A percentile compares a stretch with the other conserved stretches of the same genome.
Conservation (phyloP, 1,140 invertebrate species). For the Periplaneta americana region DNA sequence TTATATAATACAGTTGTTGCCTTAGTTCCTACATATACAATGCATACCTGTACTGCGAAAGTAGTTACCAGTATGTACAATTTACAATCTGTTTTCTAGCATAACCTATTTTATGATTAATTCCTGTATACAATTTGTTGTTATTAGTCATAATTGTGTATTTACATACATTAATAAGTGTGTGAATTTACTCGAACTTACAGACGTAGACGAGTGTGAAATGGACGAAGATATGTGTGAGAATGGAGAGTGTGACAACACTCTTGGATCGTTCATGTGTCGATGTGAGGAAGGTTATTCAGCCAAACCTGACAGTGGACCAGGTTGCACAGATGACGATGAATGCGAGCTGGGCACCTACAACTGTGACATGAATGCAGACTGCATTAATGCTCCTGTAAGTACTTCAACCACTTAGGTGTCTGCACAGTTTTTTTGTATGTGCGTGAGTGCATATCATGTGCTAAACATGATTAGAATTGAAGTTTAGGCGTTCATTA, state of each 20-base stretch:
- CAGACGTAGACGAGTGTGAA: slow-evolving; percentile 68
- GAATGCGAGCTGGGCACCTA: slow-evolving; percentile 73
- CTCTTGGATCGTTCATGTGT: slow-evolving; percentile 78
- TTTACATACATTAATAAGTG: no score
- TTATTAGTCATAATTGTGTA: neutral
- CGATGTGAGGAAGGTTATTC: slow-evolving; percentile 73
- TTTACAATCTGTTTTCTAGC: no score
- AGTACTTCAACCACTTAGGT: slow-evolving; percentile 24
- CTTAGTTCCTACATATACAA: no score
- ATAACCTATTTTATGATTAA: neutral
- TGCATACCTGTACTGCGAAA: no score
- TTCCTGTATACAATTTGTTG: neutral
- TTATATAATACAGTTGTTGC: no score
- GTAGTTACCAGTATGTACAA: no score
- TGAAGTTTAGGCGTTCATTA: no score
- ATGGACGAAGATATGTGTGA: slow-evolving; percentile 61
- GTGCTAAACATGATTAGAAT: no score
- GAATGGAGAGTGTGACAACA: slow-evolving; percentile 71
- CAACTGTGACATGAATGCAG: slow-evolving; percentile 72
- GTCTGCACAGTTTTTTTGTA: neutral
- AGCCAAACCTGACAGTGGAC: slow-evolving; percentile 65
- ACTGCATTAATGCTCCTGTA: slow-evolving; percentile 73
- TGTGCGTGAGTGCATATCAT: neutral
- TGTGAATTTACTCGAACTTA: slow-evolving; percentile 16
- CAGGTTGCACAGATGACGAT: slow-evolving; percentile 75